Conservation (phyloP, 2,797 vertebrate species). For the Sebastes nivosus region DNA sequence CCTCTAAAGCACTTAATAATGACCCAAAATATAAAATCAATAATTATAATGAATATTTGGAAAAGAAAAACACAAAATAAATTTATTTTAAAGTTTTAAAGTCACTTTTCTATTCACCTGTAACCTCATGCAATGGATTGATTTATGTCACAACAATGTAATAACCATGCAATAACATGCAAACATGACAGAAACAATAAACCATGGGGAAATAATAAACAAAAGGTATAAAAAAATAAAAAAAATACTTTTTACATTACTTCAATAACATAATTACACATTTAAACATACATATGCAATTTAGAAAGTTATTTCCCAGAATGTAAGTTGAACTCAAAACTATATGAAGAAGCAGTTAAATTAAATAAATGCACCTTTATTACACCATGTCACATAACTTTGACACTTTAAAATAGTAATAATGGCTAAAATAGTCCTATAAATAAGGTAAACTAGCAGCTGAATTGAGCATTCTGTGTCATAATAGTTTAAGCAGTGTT, state of each 20-base stretch:
- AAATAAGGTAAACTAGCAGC: not conserved
- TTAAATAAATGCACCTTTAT: not conserved
- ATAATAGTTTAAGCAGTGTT: not conserved
- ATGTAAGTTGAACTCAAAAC: not conserved
- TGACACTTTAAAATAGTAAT: not conserved
- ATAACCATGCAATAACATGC: not conserved
- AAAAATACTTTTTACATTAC: not conserved
- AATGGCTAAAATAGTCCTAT: accelerated
- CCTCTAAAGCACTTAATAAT: not conserved
- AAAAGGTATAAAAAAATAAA: not conserved
- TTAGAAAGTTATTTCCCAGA: not conserved
- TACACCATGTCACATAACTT: not conserved
- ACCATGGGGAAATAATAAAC: not conserved
- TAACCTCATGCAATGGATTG: not conserved
- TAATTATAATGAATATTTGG: not conserved
- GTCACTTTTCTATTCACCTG: not conserved
- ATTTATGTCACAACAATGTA: not conserved
- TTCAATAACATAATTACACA: not conserved
- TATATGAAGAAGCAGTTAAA: not conserved
- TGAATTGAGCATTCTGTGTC: not conserved
- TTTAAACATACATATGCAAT: not conserved
- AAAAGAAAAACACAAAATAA: not conserved
- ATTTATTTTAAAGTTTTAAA: not conserved
- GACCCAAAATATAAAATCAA: not conserved
- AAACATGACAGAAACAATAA: not conserved